These are phyloP conservation scores for Gastracanthus pulcherrimus DNA, from an alignment of 2,888 invertebrate species.

Conservation along the genomic window DNA sequence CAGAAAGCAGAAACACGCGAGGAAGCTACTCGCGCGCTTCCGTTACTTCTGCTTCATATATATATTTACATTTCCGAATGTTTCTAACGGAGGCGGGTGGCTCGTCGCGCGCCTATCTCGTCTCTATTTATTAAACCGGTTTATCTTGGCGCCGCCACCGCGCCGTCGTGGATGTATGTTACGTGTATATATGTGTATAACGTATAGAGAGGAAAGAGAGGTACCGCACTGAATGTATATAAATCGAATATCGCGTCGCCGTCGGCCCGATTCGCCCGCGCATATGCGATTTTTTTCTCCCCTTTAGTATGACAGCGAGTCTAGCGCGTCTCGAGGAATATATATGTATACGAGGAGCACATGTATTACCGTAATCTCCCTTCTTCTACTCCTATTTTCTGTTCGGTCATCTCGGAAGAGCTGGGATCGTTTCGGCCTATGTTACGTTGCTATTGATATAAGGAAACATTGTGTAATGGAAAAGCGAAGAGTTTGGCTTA, in stretches of 20 bases:
- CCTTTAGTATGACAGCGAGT: not conserved
- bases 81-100: conserved; percentile 44
- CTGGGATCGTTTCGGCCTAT: too few species aligned
- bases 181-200: not conserved
- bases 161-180: conserved; percentile 27
- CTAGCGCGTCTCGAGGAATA: not conserved
- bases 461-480: not conserved
- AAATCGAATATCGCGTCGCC: conserved; percentile 8
- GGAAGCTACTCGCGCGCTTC: conserved; percentile 25
- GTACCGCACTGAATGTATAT: conserved; percentile 9
- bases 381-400: not conserved
- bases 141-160: conserved; percentile 62
- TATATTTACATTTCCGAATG: conserved; percentile 52
- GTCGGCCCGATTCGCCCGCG: not conserved
- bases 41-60: conserved; percentile 20
- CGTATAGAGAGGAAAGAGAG: not conserved
- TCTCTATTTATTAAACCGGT: conserved; percentile 62
- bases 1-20: not conserved
- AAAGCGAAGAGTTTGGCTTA: too few species aligned
- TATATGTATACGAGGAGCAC: not conserved
- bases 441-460: not conserved
- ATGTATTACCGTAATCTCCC: not conserved
- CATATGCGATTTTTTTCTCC: not conserved
- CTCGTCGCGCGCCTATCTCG: conserved; percentile 37
- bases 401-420: not conserved